Evolutionary conservation across 2,888 invertebrate genomes (phyloP).

Genomic region (Habroteleia sp.): DNA sequence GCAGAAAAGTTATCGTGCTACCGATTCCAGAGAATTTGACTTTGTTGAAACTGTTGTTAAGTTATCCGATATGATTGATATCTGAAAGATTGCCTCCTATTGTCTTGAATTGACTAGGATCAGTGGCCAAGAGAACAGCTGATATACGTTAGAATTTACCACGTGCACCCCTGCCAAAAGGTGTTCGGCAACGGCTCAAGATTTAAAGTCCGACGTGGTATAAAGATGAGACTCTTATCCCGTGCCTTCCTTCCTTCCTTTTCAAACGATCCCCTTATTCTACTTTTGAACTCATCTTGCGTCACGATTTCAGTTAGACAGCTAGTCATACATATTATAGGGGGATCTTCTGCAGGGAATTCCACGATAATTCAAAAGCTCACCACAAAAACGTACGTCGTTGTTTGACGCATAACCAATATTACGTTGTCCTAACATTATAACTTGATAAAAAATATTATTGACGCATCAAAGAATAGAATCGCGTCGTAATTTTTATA

Average conservation of each 20-base stretch:
- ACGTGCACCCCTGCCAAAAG: conserved; percentile 69
- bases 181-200: conserved; percentile 73
- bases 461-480: no score
- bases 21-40: background rate
- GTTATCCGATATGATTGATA: conserved; percentile 47
- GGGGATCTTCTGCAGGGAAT: conserved; percentile 59
- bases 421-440: no score
- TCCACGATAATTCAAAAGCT: conserved; percentile 38
- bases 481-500: no score
- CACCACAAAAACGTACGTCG: conserved; percentile 52
- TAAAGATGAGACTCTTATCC: conserved; percentile 76
- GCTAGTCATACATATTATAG: conserved; percentile 32
- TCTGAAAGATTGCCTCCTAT: conserved; percentile 44
- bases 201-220: conserved; percentile 70
- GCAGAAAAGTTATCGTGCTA: no score
- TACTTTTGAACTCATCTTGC: conserved; percentile 66
- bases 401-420: conserved; percentile 25
- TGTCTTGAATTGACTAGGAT: conserved; percentile 57
- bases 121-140: conserved; percentile 72
- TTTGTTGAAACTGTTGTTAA: conserved; percentile 14
- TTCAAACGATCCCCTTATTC: conserved; percentile 72
- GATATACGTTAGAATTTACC: conserved; percentile 74
- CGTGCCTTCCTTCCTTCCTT: conserved; percentile 74
- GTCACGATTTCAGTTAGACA: conserved; percentile 74
- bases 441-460: no score